Evolutionary conservation across 1,140 invertebrate genomes (phyloP).

Genomic region (Drosophila equinoxialis): DNA sequence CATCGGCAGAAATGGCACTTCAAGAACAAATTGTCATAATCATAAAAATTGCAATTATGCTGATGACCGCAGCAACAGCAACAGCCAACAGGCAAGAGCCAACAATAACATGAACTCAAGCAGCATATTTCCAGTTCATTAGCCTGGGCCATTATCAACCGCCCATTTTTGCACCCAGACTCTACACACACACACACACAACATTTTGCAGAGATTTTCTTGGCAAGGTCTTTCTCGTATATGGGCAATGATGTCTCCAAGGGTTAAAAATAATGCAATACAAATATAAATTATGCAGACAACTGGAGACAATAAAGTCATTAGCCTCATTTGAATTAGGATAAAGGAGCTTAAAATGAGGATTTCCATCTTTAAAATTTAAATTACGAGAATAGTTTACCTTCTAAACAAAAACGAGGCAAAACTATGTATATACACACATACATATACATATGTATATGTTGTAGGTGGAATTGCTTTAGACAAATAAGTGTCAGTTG

Average conservation of each 20-base stretch:
- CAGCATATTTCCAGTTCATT: slow-evolving; percentile 51
- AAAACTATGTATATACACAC: neutral
- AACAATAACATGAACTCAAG: slow-evolving; percentile 26
- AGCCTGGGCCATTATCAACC: slow-evolving; percentile 24
- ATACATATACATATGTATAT: neutral
- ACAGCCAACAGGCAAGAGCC: slow-evolving; percentile 1
- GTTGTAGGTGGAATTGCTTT: neutral
- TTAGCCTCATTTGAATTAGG: slow-evolving; percentile 37
- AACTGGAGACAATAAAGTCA: slow-evolving; percentile 52
- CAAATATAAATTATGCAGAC: slow-evolving; percentile 54
- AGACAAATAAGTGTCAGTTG: too few species aligned
- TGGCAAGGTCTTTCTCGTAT: slow-evolving; percentile 36
- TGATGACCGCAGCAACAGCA: slow-evolving; percentile 26
- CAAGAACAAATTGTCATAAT: slow-evolving; percentile 46
- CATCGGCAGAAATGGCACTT: slow-evolving; percentile 32
- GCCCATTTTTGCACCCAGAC: slow-evolving; percentile 3
- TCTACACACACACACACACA: neutral
- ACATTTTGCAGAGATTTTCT: slow-evolving; percentile 21
- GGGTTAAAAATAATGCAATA: slow-evolving; percentile 41
- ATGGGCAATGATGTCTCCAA: neutral
- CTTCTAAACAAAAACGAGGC: neutral
- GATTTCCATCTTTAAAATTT: neutral
- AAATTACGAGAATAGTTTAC: neutral
- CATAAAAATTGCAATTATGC: slow-evolving; percentile 47
- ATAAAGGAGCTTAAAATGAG: slow-evolving; percentile 16